These are phyloP conservation scores for Charanyca ferruginea DNA, from an alignment of 2,888 invertebrate species.

Conservation along the genomic window DNA sequence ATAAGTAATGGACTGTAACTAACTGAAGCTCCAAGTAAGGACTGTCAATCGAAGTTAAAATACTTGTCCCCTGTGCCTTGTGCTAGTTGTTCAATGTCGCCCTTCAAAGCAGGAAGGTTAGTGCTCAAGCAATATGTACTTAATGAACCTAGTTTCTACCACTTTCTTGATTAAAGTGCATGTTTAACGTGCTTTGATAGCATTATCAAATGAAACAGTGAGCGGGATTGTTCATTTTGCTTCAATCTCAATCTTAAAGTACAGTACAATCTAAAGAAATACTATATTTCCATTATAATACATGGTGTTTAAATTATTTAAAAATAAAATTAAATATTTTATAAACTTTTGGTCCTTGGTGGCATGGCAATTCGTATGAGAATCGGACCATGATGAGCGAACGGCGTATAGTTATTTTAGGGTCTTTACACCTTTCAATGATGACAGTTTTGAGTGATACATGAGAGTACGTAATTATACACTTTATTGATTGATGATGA, in stretches of 20 bases:
- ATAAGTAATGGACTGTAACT: neutral
- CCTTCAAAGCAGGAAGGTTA: conserved; percentile 44
- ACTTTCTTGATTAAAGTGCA: conserved; percentile 45
- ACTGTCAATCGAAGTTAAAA: conserved; percentile 29
- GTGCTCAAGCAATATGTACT: conserved; percentile 1
- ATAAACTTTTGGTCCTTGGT: neutral
- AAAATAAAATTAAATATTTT: too few relatives aligned
- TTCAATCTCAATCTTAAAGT: neutral
- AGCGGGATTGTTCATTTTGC: neutral
- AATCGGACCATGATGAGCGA: too few relatives aligned
- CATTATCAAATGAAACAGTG: neutral
- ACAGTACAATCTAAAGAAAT: neutral
- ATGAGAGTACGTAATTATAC: too few relatives aligned
- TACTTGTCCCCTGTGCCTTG: conserved; percentile 46
- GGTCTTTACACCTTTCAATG: too few relatives aligned
- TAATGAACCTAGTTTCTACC: conserved; percentile 12
- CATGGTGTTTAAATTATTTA: neutral
- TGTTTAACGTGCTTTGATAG: conserved; percentile 7
- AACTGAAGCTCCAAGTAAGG: conserved; percentile 17
- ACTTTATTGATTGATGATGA: too few relatives aligned
- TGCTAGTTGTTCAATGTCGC: conserved; percentile 48
- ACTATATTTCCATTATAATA: neutral
- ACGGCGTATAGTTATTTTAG: too few relatives aligned
- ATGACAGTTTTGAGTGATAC: too few relatives aligned
- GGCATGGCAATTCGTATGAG: neutral